Conservation (phyloP, 2,797 vertebrate genomes). For the Myotis findleyi region DNA sequence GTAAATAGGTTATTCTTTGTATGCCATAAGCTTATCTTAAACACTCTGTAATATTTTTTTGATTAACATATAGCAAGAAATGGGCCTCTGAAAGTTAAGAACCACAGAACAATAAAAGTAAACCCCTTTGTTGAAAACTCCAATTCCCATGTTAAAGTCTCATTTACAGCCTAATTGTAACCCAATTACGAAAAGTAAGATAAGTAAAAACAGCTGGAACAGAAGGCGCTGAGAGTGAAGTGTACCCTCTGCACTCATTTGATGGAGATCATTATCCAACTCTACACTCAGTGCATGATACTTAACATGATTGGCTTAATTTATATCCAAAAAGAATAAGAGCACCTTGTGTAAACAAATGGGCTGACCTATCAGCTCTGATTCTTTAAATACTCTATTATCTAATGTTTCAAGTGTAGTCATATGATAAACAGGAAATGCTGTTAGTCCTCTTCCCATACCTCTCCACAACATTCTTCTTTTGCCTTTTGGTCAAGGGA, state of each 20-base stretch:
- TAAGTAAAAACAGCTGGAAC: slow-evolving; percentile 83
- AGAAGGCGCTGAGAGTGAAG: slow-evolving; percentile 74
- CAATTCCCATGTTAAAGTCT: slow-evolving; percentile 75
- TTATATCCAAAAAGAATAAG: slow-evolving; percentile 66
- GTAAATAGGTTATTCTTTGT: slow-evolving; percentile 24
- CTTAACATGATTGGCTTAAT: slow-evolving; percentile 71
- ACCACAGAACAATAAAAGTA: slow-evolving; percentile 77
- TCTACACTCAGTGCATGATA: slow-evolving; percentile 58
- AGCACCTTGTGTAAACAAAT: slow-evolving; percentile 52
- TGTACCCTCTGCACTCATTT: slow-evolving; percentile 72
- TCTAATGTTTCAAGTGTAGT: not conserved
- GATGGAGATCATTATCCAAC: slow-evolving; percentile 77
- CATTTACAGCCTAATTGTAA: slow-evolving; percentile 78
- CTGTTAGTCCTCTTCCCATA: not conserved
- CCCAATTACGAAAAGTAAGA: slow-evolving; percentile 82
- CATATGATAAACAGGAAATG: not conserved
- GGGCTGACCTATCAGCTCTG: slow-evolving; percentile 21
- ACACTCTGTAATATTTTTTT: slow-evolving; percentile 57
- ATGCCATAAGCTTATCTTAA: slow-evolving; percentile 47
- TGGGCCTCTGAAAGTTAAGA: slow-evolving; percentile 69
- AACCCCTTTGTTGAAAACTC: slow-evolving; percentile 75
- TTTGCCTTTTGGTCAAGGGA: not conserved
- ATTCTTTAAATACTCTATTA: slow-evolving; percentile 44
- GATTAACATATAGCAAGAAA: slow-evolving; percentile 70
- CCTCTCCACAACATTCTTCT: not conserved